Evolutionary conservation across 2,888 invertebrate species (phyloP), one percentile per base, ranked within the genome.

Genomic region (Bursaphelenchus okinawaensis): DNA sequence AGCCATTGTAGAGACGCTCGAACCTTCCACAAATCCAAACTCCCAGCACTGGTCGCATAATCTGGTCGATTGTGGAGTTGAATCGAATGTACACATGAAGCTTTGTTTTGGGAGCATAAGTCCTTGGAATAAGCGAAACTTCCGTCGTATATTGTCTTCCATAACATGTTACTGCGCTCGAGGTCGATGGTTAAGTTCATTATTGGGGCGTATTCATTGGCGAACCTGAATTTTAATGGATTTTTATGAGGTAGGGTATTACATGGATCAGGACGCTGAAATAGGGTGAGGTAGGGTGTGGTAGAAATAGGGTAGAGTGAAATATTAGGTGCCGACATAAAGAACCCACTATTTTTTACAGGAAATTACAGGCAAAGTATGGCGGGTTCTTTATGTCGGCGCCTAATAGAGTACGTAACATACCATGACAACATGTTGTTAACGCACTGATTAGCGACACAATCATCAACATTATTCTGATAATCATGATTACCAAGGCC

Each of bases 401-500:
- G n/a, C n/a, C n/a, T n/a, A n/a, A n/a, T n/a, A 29, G 29, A 29
- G 29, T n/a, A 16, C n/a, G 16, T n/a, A 6, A 52, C 58, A 28
- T 52, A 72, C 71, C 72, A 72, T 24, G 55, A 65, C 26, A 72
- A 67, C 73, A 72, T 72, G 40, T 65, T 65, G 57, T 72, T 65
- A n/a, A 68, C 72, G 56, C 72, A 72, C 27, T 74, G 67, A 51
- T 72, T 72, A 12, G 67, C 73, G 19, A 72, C 61, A 65, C 72
- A 72, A 23, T 76, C 77, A 55, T 79, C 63, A 3, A 82, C 72
- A 57, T 82, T 82, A 58, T 81, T 82, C 57, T 79, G 74, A 64
- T 79, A 80, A 55, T 82, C 82, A 68, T 82, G 82, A 57, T 82
- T 82, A 7, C 82, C 82, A 20, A 81, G 66, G 8, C 81, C 81